A percentile compares a stretch with the other conserved stretches of the same genome.
These are phyloP conservation scores for Corvus moneduloides DNA, from an alignment of 2,113 vertebrate species.

Conservation along the genomic window DNA sequence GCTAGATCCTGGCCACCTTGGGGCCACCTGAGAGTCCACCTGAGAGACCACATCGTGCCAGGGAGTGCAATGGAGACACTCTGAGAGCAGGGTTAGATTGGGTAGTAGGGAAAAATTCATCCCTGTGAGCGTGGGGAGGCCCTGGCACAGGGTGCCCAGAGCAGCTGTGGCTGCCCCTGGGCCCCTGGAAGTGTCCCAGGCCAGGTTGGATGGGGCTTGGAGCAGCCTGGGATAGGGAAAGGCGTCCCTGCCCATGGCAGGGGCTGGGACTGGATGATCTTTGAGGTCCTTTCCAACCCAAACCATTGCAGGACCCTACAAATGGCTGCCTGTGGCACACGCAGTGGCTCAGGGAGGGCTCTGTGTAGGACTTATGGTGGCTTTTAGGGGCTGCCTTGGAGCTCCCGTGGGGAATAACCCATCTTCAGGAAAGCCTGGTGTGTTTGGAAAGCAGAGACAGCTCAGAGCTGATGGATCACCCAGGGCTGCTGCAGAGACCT, in stretches of 20 bases:
- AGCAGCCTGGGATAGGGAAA: fast-evolving
- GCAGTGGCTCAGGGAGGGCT: fast-evolving
- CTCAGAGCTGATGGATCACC: background rate
- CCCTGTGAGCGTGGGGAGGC: fast-evolving
- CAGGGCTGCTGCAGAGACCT: background rate
- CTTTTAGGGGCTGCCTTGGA: background rate
- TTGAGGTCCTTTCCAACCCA: background rate
- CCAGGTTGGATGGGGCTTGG: fast-evolving
- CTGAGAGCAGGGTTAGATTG: too few species aligned
- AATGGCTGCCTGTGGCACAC: fast-evolving
- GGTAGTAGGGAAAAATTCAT: background rate
- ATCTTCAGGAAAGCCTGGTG: background rate
- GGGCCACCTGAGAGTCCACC: background rate
- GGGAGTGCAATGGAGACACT: fast-evolving
- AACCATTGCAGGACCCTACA: background rate
- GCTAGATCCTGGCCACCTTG: background rate
- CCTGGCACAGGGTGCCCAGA: background rate
- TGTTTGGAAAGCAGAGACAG: background rate
- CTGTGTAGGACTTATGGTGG: fast-evolving
- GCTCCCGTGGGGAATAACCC: background rate
- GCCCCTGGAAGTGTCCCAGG: background rate
- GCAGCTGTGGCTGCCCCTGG: background rate
- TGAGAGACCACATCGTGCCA: background rate
- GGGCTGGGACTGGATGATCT: fast-evolving
- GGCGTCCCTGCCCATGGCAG: background rate